These are phyloP conservation scores for Leiothrix lutea DNA, from an alignment of 2,113 vertebrate genomes.

Conservation along the genomic window DNA sequence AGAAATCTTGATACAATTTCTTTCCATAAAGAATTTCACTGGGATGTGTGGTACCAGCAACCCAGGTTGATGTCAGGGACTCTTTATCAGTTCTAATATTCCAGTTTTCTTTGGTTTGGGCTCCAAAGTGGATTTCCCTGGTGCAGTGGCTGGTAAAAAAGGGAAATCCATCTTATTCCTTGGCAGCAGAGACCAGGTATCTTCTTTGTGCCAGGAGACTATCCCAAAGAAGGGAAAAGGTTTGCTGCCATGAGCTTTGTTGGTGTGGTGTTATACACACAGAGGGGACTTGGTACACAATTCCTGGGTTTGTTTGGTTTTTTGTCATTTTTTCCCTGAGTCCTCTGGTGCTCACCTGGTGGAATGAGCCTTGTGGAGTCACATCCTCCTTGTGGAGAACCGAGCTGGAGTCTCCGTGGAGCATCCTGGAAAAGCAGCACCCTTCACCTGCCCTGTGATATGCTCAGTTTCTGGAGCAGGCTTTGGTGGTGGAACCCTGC, in stretches of 20 bases:
- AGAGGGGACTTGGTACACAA: background rate
- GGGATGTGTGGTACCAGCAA: background rate
- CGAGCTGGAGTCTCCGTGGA: fast-evolving
- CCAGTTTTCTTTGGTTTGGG: background rate
- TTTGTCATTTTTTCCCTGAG: background rate
- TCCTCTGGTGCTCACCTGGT: background rate
- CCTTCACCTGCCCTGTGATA: fast-evolving
- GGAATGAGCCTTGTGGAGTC: background rate
- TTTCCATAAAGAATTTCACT: background rate
- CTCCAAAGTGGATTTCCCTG: background rate
- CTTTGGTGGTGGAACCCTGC: background rate
- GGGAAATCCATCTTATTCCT: background rate
- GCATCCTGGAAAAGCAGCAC: background rate
- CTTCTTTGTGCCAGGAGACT: background rate
- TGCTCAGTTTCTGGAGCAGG: background rate
- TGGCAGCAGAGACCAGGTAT: background rate
- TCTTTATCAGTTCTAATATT: background rate
- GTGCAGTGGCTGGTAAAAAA: background rate
- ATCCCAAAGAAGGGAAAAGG: background rate
- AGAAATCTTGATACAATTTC: background rate
- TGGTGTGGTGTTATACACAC: fast-evolving
- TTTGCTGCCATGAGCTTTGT: background rate
- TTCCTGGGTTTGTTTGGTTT: background rate
- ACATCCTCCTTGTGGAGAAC: background rate
- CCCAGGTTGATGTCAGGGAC: background rate